Base-by-base conservation (phyloP, 2,888 invertebrate genomes). In the Drosophila testacea region DNA sequence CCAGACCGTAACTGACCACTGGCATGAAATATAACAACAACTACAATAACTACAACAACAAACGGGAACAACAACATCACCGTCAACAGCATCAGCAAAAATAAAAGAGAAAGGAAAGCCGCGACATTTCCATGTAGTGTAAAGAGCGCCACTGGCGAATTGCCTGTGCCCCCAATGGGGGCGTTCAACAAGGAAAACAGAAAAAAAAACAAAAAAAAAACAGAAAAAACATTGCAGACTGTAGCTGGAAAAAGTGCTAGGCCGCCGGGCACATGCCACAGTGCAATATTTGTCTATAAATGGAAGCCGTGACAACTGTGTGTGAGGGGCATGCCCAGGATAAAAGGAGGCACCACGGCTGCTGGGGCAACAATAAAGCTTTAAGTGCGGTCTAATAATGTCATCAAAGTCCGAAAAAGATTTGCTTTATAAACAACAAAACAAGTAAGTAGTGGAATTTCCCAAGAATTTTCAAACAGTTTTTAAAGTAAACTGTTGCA, bases 91-190 rank as follows among this genome's bases (percentile, higher is more conserved):
- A 68, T 48, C 51, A 59, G 63, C 69, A 69, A 81, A 63, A 39
- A 27, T 27, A 79, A 69, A 73, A 57, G 50, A 50, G 52, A 69
- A 84, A 69, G 69, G 55, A 85, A 77, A 72, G 77, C 71, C 88
- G 88, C 88, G 88, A 85, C 86, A 83, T 88, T 85, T 72, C 80
- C 79, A 88, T 80, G 75, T 83, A 73, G 83, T 81, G 88, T 69
- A 79, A 78, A 84, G 55, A 69, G 59, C 48, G 56, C 73, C 77
- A 27, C 47, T 42, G 65, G 69, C 63, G 63, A 50, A 61, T 67
- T 47, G 66, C 72, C 67, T 27, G 11, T 32, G 22, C 36, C 55
- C 61, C 77, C 44, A 50, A 51, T 48, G 44, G 46, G 55, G 39
- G 42, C 48, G 62, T 34, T 34, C 54, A 57, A 59, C 56, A 74